Percentiles rank a stretch among this genome's conserved stretches.
phyloP scores from a whole-genome alignment of 2,113 vertebrate species.

The Equus quagga region DNA sequence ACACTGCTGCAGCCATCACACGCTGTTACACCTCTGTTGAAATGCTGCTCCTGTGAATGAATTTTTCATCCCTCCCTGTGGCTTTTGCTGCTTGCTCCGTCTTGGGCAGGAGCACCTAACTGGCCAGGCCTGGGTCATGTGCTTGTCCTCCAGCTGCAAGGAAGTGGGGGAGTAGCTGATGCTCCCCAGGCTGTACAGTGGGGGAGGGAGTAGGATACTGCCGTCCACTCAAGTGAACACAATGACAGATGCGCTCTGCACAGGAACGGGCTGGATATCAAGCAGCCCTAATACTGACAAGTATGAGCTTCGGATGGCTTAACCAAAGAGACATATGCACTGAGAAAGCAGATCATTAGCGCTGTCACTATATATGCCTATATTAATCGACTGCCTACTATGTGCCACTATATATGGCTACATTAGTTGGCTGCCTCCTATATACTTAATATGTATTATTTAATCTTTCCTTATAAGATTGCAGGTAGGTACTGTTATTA shows the following conservation, averaged over 20 bases:
- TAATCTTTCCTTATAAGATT: background rate
- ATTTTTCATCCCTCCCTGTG: background rate
- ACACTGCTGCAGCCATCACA: accelerated
- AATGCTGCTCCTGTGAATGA: background rate
- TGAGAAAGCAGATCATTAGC: background rate
- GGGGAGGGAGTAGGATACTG: background rate
- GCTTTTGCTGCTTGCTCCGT: background rate
- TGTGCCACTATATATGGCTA: background rate
- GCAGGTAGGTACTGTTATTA: background rate
- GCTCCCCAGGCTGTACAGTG: background rate
- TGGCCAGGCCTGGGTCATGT: background rate
- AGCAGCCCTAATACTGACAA: background rate
- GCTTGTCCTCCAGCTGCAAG: background rate
- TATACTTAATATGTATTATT: background rate
- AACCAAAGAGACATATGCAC: background rate
- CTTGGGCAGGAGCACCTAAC: background rate
- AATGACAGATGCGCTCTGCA: background rate
- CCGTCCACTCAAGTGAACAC: background rate
- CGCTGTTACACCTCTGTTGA: background rate
- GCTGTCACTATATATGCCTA: background rate
- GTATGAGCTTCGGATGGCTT: background rate
- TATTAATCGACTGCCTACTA: background rate
- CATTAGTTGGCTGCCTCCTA: background rate
- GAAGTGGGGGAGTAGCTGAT: background rate
- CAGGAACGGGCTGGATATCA: background rate